Evolutionary conservation across 2,888 invertebrate genomes (phyloP).

Genomic region (Eutolmus rufibarbis): DNA sequence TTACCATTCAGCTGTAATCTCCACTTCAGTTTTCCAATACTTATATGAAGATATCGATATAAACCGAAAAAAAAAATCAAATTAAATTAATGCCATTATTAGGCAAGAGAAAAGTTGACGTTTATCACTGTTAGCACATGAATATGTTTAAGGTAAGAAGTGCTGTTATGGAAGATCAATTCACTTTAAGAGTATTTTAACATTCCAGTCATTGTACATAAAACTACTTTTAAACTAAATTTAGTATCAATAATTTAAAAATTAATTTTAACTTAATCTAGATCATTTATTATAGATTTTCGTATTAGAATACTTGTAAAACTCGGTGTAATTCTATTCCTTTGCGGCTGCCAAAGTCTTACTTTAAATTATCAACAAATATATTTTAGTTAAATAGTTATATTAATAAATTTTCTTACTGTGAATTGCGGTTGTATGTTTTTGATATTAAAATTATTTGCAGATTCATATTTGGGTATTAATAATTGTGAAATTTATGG

Average conservation of each 20-base stretch:
- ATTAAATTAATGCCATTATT: background rate
- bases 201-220: slow-evolving; percentile 30
- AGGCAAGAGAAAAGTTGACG: background rate
- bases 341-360: slow-evolving; percentile 28
- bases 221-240: background rate
- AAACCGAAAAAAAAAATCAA: background rate
- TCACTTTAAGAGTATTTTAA: slow-evolving; percentile 3
- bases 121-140: slow-evolving; percentile 3
- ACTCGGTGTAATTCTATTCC: background rate
- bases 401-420: slow-evolving; percentile 10
- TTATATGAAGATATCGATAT: background rate
- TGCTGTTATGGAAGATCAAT: background rate
- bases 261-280: background rate
- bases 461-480: background rate
- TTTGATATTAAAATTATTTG: background rate
- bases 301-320: background rate
- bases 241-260: background rate
- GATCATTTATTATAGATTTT: background rate
- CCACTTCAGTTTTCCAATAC: background rate
- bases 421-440: background rate
- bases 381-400: background rate
- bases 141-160: background rate
- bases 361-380: background rate
- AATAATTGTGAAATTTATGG: background rate
- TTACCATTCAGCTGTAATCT: background rate